phyloP scores from a whole-genome alignment of 1,140 invertebrate genomes.

The Lepidurus couesii region DNA sequence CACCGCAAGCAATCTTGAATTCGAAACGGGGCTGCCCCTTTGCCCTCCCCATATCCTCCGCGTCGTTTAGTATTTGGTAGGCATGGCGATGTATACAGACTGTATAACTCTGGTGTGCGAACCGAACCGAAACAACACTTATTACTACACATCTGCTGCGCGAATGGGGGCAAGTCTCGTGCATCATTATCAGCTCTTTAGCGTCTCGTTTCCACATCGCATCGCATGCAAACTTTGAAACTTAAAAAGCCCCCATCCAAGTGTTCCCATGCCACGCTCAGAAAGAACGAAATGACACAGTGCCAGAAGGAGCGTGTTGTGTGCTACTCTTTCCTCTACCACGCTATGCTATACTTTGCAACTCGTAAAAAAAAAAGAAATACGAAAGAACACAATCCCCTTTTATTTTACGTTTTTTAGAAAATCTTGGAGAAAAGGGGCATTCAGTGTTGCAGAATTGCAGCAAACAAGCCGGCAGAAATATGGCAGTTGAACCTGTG shows the following conservation, averaged over 20 bases:
- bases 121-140: too few species aligned
- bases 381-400: too few species aligned
- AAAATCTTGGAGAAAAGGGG: too few species aligned
- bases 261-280: not conserved
- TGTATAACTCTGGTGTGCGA: too few species aligned
- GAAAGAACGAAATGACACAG: not conserved
- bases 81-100: too few species aligned
- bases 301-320: not conserved
- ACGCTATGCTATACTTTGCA: not conserved
- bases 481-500: not conserved
- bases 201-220: not conserved
- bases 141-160: not conserved
- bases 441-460: not conserved
- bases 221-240: not conserved
- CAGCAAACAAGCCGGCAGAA: not conserved
- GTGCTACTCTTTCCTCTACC: not conserved
- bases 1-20: not conserved
- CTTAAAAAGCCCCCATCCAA: not conserved
- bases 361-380: not conserved
- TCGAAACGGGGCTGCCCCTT: not conserved
- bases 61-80: too few species aligned
- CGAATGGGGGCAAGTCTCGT: not conserved
- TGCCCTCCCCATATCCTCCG: too few species aligned
- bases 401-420: too few species aligned
- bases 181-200: conserved; percentile 9